Percentiles rank a stretch among this genome's conserved stretches.
These are phyloP conservation scores for Drosophila mojavensis DNA, from an alignment of 1,140 invertebrate genomes.

Conservation along the genomic window DNA sequence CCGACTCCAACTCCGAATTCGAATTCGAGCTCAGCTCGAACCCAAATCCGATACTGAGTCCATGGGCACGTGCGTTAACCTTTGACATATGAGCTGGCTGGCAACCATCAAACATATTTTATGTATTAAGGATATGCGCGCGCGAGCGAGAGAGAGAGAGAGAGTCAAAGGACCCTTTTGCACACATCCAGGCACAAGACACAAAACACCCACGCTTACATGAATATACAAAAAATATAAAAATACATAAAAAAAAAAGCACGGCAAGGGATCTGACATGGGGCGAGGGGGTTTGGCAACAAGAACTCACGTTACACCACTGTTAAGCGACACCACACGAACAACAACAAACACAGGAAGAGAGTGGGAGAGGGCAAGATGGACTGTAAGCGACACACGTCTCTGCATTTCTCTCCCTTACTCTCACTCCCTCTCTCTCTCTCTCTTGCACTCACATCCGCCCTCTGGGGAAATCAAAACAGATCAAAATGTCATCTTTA, in stretches of 20 bases:
- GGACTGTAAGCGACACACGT: neutral
- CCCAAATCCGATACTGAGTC: conserved; percentile 49
- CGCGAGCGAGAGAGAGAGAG: neutral
- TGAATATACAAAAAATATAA: conserved; percentile 42
- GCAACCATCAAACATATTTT: conserved; percentile 79
- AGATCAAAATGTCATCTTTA: conserved; percentile 84
- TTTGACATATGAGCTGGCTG: conserved; percentile 71
- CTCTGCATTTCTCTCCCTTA: neutral
- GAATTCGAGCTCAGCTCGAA: conserved; percentile 8
- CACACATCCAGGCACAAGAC: conserved; percentile 4
- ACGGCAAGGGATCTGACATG: neutral
- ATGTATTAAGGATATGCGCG: conserved; percentile 78
- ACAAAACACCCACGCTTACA: conserved; percentile 34
- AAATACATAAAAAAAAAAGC: conserved; percentile 51
- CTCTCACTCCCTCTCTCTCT: conserved; percentile 3
- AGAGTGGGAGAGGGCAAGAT: neutral
- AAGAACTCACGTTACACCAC: conserved; percentile 73
- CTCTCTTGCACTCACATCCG: neutral
- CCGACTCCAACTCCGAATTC: neutral
- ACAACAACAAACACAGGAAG: conserved; percentile 6
- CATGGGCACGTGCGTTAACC: conserved; percentile 79
- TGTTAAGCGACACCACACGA: conserved; percentile 43
- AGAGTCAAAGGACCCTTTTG: conserved; percentile 1
- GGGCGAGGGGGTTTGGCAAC: conserved; percentile 6
- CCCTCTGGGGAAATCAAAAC: conserved; percentile 80